Evolutionary conservation across 2,113 vertebrate genomes (phyloP), one percentile per base, ranked within the genome.

Genomic region (Motacilla tschutschensis): DNA sequence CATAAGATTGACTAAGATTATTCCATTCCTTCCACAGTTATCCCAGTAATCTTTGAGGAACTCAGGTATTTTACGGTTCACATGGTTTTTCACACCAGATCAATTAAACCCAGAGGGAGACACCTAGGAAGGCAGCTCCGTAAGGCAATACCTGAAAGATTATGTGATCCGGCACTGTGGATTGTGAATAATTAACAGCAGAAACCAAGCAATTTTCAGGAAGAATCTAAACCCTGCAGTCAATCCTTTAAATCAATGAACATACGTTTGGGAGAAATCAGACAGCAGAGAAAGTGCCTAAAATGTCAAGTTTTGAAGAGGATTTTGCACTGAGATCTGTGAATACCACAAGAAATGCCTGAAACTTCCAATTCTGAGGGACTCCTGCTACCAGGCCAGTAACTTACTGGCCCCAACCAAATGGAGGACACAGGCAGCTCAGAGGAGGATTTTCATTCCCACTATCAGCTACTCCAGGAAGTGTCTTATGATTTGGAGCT

Each of bases 21-120:
- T 35, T 43, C n/a, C 21, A 29, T 6, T 67, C 26, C 53, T 90
- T 51, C 12, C 24, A 36, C 31, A 41, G 31, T 63, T 47, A 82
- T 12, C 12, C 14, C 28, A 22, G 10, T 31, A 59, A 66, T 41
- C 53, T 63, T 50, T 25, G 29, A 59, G 54, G 47, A 64, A 71
- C 13, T 33, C 1, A 0, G 24, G 3, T 26, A 60, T 40, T 83
- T 65, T 40, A 82, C 2, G 1, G 6, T 40, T 53, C 0, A 0
- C 4, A 2, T 17, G 8, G 10, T 53, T 91, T 72, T 85, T 71
- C 62, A 43, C 13, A 17, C 7, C 10, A 0, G 0, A 47, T 57
- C 65, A 71, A 7, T 25, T 17, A 70, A 54, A 69, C 5, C 6
- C 15, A 5, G 6, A 21, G n/a, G 7, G 6, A 14, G 6, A 70